Evolutionary conservation across 2,113 vertebrate species (phyloP).

Genomic region (Microcebus tavaratra): DNA sequence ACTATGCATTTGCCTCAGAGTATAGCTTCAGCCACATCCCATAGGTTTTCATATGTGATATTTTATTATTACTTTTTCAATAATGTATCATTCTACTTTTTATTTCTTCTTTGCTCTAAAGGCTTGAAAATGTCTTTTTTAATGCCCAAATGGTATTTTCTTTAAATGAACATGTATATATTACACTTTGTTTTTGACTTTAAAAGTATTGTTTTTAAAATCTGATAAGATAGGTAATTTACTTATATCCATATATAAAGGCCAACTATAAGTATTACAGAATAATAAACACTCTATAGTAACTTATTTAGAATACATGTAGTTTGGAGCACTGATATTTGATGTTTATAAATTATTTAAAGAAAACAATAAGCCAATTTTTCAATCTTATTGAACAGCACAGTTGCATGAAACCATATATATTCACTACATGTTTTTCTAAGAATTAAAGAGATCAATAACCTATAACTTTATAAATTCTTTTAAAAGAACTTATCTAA

Average conservation of each 20-base stretch:
- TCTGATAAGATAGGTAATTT: neutral
- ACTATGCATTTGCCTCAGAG: conserved; percentile 49
- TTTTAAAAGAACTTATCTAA: conserved; percentile 15
- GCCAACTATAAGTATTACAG: neutral
- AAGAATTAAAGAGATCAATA: conserved; percentile 7
- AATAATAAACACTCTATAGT: neutral
- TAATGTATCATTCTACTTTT: neutral
- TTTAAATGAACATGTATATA: neutral
- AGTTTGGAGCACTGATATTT: neutral
- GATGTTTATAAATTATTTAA: conserved; percentile 22
- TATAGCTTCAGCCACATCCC: neutral
- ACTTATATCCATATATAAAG: neutral
- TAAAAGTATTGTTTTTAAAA: conserved; percentile 13
- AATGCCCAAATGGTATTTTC: conserved; percentile 42
- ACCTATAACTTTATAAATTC: neutral
- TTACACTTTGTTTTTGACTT: neutral
- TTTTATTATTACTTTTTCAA: neutral
- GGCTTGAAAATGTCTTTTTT: conserved; percentile 18
- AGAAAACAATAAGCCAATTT: conserved; percentile 7
- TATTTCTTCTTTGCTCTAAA: conserved; percentile 6
- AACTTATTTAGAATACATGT: neutral
- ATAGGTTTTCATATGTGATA: neutral
- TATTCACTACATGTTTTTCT: neutral
- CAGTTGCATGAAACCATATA: neutral
- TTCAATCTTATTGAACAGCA: conserved; percentile 25